Conservation (phyloP, 2,888 invertebrate species). For the Pediacus dermestoides region DNA sequence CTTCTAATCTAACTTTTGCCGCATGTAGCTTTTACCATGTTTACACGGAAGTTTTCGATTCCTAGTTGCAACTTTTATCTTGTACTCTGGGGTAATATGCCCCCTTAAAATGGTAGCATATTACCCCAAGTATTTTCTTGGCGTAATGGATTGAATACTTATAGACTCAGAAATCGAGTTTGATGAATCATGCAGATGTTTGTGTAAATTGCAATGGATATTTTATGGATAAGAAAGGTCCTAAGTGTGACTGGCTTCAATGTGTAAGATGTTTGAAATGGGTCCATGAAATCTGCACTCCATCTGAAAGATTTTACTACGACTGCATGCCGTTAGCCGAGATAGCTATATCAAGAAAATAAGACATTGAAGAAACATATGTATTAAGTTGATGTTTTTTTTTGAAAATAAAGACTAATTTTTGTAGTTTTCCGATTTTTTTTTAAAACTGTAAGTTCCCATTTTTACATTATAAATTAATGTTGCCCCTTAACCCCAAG, state of each 20-base stretch:
- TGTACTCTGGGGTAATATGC: conserved; percentile 14
- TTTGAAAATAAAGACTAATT: too few species aligned
- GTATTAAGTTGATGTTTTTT: too few species aligned
- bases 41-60: too few species aligned
- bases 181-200: conserved; percentile 12
- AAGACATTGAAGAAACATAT: too few species aligned
- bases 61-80: conserved; percentile 8
- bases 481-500: too few species aligned
- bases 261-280: conserved; percentile 15
- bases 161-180: conserved; percentile 8
- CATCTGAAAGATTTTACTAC: conserved; percentile 12
- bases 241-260: too few species aligned
- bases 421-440: too few species aligned
- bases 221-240: conserved; percentile 13
- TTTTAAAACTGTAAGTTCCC: too few species aligned
- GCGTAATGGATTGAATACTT: too few species aligned
- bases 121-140: conserved; percentile 14
- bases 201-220: conserved; percentile 15
- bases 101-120: conserved; percentile 15
- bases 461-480: too few species aligned
- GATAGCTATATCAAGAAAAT: too few species aligned
- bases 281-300: conserved; percentile 14
- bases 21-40: conserved; percentile 10
- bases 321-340: conserved; percentile 14
- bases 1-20: too few species aligned